Base-by-base conservation (phyloP, 2,113 vertebrate species). In the Heptranchias perlo region DNA sequence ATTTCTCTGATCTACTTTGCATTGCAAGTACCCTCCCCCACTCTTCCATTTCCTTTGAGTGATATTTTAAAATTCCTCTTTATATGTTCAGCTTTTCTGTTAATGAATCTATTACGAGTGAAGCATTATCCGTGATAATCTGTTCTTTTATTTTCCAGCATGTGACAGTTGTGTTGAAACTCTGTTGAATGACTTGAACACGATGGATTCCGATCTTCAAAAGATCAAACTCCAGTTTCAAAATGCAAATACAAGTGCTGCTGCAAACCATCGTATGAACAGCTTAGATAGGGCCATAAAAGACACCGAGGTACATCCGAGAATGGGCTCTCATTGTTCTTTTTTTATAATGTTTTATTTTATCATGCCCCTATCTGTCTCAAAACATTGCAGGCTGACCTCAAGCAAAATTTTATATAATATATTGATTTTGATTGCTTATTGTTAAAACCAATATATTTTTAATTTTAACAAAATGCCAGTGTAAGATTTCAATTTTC, bases 131-230 rank as follows among this genome's bases (percentile, higher is more conserved):
- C 1, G 35, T 18, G 86, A 28, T 94, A 94, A 94, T n/a, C 47
- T 67, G 44, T 95, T 95, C 44, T 54, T 2, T 96, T 47, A 96
- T 96, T 39, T 96, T 97, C 31, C 97, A 99, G 99, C 98, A 58
- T 99, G 99, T 0, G 98, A 98, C 96, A 99, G 97, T 96, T 99
- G 99, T 96, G 98, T 98, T n/a, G 97, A 98, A 96, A 99, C 98
- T 0, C 97, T 99, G 84, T 97, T 99, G 44, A 96, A 97, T 0
- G 99, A 99, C 96, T 95, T 99, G 97, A 98, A 98, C 96, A 97
- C 97, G 95, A 97, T 98, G 96, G 97, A 97, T 0, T 96, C 98
- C 0, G 98, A 98, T 65, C 97, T 99, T 96, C 97, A 28, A 67
- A 97, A 97, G 35, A 97, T 99, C 96, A 99, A 99, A 97, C 96